Evolutionary conservation across 2,113 vertebrate species (phyloP).

Genomic region (Mus pahari): DNA sequence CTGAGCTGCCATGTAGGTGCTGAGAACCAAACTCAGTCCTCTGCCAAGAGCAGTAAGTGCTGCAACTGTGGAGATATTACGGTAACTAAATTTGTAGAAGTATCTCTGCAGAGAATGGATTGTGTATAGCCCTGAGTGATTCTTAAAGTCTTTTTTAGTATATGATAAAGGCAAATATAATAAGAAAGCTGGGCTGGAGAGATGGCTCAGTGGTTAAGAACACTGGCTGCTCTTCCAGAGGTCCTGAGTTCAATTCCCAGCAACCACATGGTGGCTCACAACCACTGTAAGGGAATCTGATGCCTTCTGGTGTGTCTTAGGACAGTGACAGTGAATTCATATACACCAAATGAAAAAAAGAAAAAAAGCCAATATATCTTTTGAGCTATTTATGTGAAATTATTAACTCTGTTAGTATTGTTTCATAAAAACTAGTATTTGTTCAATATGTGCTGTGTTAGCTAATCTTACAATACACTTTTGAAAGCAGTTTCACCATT

Average conservation of each 20-base stretch:
- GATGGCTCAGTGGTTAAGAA: too few species aligned
- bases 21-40: background rate
- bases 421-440: slow-evolving; percentile 30
- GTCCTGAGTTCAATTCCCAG: too few species aligned
- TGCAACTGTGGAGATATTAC: background rate
- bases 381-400: slow-evolving; percentile 39
- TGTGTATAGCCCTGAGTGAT: background rate
- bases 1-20: background rate
- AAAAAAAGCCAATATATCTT: background rate
- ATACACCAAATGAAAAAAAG: too few species aligned
- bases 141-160: background rate
- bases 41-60: background rate
- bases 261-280: too few species aligned
- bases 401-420: background rate
- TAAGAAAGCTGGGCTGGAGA: background rate
- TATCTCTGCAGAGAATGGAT: background rate
- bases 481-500: background rate
- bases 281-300: too few species aligned
- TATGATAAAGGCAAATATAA: slow-evolving; percentile 45
- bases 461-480: background rate
- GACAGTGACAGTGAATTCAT: too few species aligned
- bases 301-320: too few species aligned
- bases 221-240: too few species aligned
- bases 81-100: background rate
- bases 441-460: background rate